phyloP scores from a whole-genome alignment of 2,888 invertebrate genomes.

The Cryptophagus acutangulus region DNA sequence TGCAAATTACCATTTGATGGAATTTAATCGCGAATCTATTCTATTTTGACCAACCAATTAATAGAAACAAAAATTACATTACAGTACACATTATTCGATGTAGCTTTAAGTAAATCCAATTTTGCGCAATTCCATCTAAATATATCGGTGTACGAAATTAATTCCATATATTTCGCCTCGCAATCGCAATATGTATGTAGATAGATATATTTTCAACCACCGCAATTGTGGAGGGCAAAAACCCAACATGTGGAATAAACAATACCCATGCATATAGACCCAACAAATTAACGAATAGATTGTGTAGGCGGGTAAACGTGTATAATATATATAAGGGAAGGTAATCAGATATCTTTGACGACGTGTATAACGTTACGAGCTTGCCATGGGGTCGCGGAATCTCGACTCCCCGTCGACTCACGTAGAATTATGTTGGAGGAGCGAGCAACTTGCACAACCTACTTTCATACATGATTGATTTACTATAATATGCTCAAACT shows the following conservation, averaged over 20 bases:
- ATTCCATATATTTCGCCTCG: no score
- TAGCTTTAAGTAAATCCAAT: no score
- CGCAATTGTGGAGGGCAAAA: no score
- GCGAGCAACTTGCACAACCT: slow-evolving; percentile 21
- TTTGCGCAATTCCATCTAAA: no score
- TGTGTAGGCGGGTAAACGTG: slow-evolving; percentile 6
- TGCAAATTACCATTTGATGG: no score
- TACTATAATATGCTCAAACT: slow-evolving; percentile 11
- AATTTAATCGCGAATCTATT: no score
- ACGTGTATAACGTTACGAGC: slow-evolving; percentile 6
- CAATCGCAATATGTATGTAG: no score
- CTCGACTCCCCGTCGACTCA: slow-evolving; percentile 22
- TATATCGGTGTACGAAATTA: no score
- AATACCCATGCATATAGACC: background rate
- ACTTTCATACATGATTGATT: slow-evolving; percentile 30
- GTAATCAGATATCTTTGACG: slow-evolving; percentile 13
- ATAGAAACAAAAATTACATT: no score
- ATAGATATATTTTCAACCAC: no score
- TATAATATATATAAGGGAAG: slow-evolving; percentile 4
- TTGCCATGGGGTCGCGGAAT: slow-evolving; percentile 16
- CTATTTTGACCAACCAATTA: no score
- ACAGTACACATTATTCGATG: no score
- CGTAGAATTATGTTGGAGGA: slow-evolving; percentile 24
- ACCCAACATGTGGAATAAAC: slow-evolving; percentile 14
- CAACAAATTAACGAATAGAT: slow-evolving; percentile 11